Evolutionary conservation across 1,140 invertebrate genomes (phyloP).

Genomic region (Pachypsylla venusta): DNA sequence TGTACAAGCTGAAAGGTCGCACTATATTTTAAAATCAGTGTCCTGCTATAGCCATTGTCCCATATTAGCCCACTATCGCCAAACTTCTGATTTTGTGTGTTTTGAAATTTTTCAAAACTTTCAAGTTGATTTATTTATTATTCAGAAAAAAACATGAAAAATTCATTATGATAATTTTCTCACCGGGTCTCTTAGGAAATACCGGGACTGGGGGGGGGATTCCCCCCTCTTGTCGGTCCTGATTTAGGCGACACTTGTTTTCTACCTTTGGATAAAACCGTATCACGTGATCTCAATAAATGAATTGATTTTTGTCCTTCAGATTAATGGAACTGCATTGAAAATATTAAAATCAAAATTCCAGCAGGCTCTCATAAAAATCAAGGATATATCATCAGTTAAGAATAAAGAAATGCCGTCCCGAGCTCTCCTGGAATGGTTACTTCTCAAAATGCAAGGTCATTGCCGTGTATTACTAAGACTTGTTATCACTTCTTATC

Average conservation of each 20-base stretch:
- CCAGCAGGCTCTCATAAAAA: background rate
- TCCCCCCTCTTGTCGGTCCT: too few relatives aligned
- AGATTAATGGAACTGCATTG: background rate
- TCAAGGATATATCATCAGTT: background rate
- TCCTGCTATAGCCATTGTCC: too few relatives aligned
- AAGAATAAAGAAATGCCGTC: background rate
- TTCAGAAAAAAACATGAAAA: background rate
- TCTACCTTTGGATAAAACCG: too few relatives aligned
- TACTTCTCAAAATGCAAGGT: background rate
- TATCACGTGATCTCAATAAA: too few relatives aligned
- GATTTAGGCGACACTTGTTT: too few relatives aligned
- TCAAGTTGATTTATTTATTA: background rate
- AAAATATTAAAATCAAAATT: background rate
- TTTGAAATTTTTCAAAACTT: too few relatives aligned
- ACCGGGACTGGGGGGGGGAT: too few relatives aligned
- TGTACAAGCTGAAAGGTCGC: too few relatives aligned
- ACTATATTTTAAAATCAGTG: too few relatives aligned
- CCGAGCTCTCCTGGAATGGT: background rate
- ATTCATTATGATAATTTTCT: background rate
- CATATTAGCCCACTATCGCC: too few relatives aligned
- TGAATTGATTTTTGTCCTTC: background rate
- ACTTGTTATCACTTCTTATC: background rate
- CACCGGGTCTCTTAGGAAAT: background rate
- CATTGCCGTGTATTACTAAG: background rate
- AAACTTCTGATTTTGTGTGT: too few relatives aligned